Base-by-base conservation (phyloP, 2,888 invertebrate genomes). In the Temnothorax rugatulus region DNA sequence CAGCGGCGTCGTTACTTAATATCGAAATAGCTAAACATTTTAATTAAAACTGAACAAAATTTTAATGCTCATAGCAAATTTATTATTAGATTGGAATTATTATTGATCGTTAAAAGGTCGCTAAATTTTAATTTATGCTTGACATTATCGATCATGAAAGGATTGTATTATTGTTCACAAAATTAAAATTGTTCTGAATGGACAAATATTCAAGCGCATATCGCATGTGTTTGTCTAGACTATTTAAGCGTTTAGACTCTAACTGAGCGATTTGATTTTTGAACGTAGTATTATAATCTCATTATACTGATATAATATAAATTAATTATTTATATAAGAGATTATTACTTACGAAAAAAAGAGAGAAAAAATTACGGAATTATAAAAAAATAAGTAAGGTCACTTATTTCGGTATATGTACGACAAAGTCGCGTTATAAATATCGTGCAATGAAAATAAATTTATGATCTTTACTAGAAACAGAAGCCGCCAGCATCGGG, bases 1-100 rank as follows among this genome's bases (percentile, higher is more conserved):
- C 75, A 74, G 34, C 18, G 57, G 57, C 47, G 41, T 59, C 18
- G 57, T 74, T 74, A 79, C 25, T 41, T 52, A 73, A 57, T 59
- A 59, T 9, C 47, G 47, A 74, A 74, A 59, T 74, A 74, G 9
- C 57, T 73, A 73, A 59, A 73, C 47, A 59, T 81, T 81, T 81
- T 81, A 81, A 81, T 81, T 81, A 81, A 74, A 81, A 47, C 29
- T 5, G 38, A 81, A 59, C 44, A 34, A 74, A 59, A 81, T 38
- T 81, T 63, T 59, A 81, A 74, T 73, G n/a, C 52, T 52, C 8
- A 47, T 21, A 38, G 34, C 38, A 9, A 79, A 77, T 73, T 79
- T 73, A 79, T 44, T 61, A 79, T 3, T 11, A 74, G 38, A 1
- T 59, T 47, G 57, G 47, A 29, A 74, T 81, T 81, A 74, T 81